These are phyloP conservation scores for Orthonevra nobilis DNA, from an alignment of 2,888 invertebrate species.

Conservation along the genomic window DNA sequence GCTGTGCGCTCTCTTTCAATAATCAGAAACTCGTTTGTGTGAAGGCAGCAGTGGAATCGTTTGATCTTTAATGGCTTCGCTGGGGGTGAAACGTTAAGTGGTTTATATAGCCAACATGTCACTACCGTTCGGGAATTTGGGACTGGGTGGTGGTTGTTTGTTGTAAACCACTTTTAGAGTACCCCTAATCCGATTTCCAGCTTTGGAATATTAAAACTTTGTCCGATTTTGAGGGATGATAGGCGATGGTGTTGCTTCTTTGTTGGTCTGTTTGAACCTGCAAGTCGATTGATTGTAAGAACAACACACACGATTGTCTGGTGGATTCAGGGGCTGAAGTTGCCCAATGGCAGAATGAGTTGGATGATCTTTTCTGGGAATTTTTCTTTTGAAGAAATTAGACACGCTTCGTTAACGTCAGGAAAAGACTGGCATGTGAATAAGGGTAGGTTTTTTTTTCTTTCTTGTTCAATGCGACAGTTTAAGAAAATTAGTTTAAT, in stretches of 20 bases:
- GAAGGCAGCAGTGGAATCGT: slow-evolving; percentile 59
- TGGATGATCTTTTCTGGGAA: too few relatives aligned
- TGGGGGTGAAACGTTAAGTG: slow-evolving; percentile 69
- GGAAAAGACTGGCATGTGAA: too few relatives aligned
- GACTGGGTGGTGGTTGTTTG: slow-evolving; percentile 27
- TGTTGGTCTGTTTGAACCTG: not conserved
- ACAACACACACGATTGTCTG: too few relatives aligned
- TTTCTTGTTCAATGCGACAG: too few relatives aligned
- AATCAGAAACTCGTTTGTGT: slow-evolving; percentile 69
- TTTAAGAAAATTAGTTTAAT: too few relatives aligned
- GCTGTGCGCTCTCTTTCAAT: slow-evolving; percentile 49
- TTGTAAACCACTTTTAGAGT: slow-evolving; percentile 54
- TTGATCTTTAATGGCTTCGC: slow-evolving; percentile 70
- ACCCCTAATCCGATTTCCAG: slow-evolving; percentile 62
- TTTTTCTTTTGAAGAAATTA: too few relatives aligned
- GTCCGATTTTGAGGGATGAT: not conserved
- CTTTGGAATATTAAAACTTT: slow-evolving; percentile 40
- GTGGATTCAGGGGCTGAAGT: too few relatives aligned
- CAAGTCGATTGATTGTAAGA: not conserved
- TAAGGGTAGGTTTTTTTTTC: too few relatives aligned
- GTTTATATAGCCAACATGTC: slow-evolving; percentile 69
- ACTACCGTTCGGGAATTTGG: slow-evolving; percentile 54
- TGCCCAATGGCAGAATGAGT: too few relatives aligned
- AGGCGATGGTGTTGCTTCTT: slow-evolving; percentile 5
- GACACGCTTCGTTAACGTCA: too few relatives aligned